Evolutionary conservation across 2,797 vertebrate species (phyloP), one percentile per base, ranked within the genome.

Genomic region (Trematomus bernacchii): DNA sequence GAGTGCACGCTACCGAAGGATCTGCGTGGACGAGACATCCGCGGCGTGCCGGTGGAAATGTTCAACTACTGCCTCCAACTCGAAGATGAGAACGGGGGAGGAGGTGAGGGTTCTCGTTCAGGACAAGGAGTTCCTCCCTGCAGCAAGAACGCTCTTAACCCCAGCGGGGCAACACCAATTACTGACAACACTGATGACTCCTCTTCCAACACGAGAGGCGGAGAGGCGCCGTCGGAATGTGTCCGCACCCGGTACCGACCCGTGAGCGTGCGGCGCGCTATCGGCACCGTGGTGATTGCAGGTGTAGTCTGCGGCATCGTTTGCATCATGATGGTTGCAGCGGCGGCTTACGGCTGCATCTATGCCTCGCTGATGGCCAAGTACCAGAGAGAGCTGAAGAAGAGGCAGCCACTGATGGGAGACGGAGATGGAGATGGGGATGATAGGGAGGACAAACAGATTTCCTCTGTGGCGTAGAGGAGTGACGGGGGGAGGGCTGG

Each of bases 301-400:
- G 98, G 98, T 0, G 98, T 99, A 16, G 97, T 99, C 62, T 99
- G 98, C 0, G 97, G 98, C 66, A 96, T 99, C 0, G 98, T 99
- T 18, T 99, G 98, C 86, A 97, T 99, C 89, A 99, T 99, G 98
- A 99, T 99, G 98, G 97, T 99, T 10, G 98, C 97, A 9, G 98
- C 98, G 0, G 98, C 98, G 0, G 97, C 97, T 19, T 99, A 99
- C 0, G 98, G 98, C 15, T 99, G 98, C 88, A 99, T 99, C 92
- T 99, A 99, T 0, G 98, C 98, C 75, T 99, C 98, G 37, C 96
- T 99, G 65, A 99, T 99, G 98, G 98, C 98, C 83, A 99, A 98
- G 90, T 99, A 99, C 92, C 98, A 99, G 90, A 93, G 98, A 27
- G 98, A 99, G 96, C 94, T 99, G 84, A 99, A 99, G 92, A 99